Percentiles rank a stretch among this genome's conserved stretches.
Evolutionary conservation across 2,797 vertebrate genomes (phyloP).

Genomic region (Brotula barbata): DNA sequence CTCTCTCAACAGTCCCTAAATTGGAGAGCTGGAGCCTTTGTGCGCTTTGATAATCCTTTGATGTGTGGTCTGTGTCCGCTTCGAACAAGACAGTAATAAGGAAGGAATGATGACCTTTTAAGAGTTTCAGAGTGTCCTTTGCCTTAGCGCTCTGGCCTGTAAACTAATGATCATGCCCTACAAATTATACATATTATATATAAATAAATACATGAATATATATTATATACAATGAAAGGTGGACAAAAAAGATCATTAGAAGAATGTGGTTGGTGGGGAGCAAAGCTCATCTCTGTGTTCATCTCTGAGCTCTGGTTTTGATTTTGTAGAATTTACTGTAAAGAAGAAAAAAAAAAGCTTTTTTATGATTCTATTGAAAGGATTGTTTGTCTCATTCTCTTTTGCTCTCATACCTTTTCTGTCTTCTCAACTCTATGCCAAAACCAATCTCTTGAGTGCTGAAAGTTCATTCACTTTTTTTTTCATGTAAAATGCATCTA

Average conservation of each 20-base stretch:
- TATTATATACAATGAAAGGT: conserved; percentile 71
- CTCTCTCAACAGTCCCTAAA: conserved; percentile 19
- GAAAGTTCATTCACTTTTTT: conserved; percentile 64
- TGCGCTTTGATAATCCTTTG: not conserved
- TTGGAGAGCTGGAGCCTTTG: conserved; percentile 12
- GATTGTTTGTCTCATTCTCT: conserved; percentile 62
- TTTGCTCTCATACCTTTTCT: conserved; percentile 38
- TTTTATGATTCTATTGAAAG: conserved; percentile 73
- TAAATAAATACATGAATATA: conserved; percentile 70
- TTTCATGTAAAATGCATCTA: conserved; percentile 60
- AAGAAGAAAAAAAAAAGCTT: conserved; percentile 64
- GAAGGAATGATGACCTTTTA: conserved; percentile 43
- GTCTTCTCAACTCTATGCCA: conserved; percentile 60
- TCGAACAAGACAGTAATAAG: not conserved
- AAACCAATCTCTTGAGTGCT: conserved; percentile 71
- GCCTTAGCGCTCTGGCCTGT: conserved; percentile 80
- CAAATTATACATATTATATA: conserved; percentile 75
- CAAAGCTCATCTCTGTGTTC: conserved; percentile 61
- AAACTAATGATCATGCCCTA: conserved; percentile 64
- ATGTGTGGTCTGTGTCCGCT: conserved; percentile 1
- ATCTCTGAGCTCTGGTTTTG: conserved; percentile 70
- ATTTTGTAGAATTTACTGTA: conserved; percentile 80
- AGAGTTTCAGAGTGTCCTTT: conserved; percentile 70
- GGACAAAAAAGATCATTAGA: conserved; percentile 51
- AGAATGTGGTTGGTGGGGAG: conserved; percentile 59